These are phyloP conservation scores for Drosophila busckii DNA, from an alignment of 1,140 invertebrate genomes.

Conservation along the genomic window DNA sequence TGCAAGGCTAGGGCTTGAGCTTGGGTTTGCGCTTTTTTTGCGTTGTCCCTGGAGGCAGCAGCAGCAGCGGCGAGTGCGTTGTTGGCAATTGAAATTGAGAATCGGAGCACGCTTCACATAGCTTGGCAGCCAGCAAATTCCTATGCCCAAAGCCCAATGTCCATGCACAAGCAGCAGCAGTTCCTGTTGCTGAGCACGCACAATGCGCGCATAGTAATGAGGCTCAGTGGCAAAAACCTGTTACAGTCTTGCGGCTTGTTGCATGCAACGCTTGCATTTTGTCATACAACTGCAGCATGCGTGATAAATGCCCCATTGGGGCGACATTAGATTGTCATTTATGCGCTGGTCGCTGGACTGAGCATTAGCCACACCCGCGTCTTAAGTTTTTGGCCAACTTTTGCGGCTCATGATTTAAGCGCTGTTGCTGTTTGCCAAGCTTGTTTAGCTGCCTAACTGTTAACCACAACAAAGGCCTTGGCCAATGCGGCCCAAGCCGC, in stretches of 20 bases:
- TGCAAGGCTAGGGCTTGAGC: conserved; percentile 28
- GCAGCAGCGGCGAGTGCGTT: conserved; percentile 20
- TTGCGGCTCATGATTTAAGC: conserved; percentile 37
- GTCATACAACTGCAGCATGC: no score
- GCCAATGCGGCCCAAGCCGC: conserved; percentile 1
- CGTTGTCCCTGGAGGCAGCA: conserved; percentile 63
- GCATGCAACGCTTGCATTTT: conserved; percentile 58
- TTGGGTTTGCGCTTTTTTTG: conserved; percentile 5
- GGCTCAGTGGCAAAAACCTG: conserved; percentile 4
- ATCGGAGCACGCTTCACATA: conserved; percentile 70
- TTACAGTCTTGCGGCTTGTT: conserved; percentile 21
- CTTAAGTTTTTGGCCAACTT: conserved; percentile 8
- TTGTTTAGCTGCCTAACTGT: conserved; percentile 26
- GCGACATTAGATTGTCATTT: conserved; percentile 64
- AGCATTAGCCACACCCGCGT: conserved; percentile 11
- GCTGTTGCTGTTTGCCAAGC: not conserved
- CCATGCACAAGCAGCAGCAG: conserved; percentile 39
- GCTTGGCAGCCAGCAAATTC: conserved; percentile 52
- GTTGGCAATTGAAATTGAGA: conserved; percentile 69
- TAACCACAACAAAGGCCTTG: conserved; percentile 62
- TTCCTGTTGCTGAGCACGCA: conserved; percentile 69
- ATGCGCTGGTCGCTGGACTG: conserved; percentile 5
- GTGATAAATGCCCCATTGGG: conserved; percentile 57
- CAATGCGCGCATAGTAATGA: conserved; percentile 76
- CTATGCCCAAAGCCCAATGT: no score